These are phyloP conservation scores for Amniataba percoides DNA, from an alignment of 2,797 vertebrate genomes.

Conservation along the genomic window DNA sequence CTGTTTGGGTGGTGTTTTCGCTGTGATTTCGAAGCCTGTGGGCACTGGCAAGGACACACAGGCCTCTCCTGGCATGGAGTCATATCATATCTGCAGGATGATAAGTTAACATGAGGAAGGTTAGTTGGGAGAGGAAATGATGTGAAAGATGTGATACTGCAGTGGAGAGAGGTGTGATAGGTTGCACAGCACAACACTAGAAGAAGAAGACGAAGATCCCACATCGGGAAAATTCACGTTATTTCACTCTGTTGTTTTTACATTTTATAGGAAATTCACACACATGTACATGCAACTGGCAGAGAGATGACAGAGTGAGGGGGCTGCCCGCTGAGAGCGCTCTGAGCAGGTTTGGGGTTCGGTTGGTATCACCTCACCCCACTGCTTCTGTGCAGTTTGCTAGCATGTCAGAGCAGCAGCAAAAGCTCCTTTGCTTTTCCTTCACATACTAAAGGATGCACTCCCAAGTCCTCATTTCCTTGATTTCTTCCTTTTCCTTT, in stretches of 20 bases:
- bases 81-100: constrained; percentile 61
- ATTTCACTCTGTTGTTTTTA: too few species aligned
- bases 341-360: too few species aligned
- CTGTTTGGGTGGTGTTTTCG: constrained; percentile 57
- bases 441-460: constrained; percentile 34
- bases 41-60: constrained; percentile 64
- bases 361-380: too few species aligned
- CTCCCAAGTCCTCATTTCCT: constrained; percentile 12
- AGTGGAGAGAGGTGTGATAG: background rate
- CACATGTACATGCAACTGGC: too few species aligned
- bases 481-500: constrained; percentile 19
- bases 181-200: too few species aligned
- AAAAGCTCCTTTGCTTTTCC: constrained; percentile 26
- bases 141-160: constrained; percentile 22
- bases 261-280: too few species aligned
- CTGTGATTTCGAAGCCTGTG: constrained; percentile 64
- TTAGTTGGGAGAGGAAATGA: background rate
- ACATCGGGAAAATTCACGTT: too few species aligned
- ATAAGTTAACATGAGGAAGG: constrained; percentile 45
- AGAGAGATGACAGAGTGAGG: too few species aligned
- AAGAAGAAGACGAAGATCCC: too few species aligned
- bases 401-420: constrained; percentile 15
- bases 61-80: constrained; percentile 50
- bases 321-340: too few species aligned
- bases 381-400: background rate